Evolutionary conservation across 2,113 vertebrate species (phyloP).

Genomic region (Bucco capensis): DNA sequence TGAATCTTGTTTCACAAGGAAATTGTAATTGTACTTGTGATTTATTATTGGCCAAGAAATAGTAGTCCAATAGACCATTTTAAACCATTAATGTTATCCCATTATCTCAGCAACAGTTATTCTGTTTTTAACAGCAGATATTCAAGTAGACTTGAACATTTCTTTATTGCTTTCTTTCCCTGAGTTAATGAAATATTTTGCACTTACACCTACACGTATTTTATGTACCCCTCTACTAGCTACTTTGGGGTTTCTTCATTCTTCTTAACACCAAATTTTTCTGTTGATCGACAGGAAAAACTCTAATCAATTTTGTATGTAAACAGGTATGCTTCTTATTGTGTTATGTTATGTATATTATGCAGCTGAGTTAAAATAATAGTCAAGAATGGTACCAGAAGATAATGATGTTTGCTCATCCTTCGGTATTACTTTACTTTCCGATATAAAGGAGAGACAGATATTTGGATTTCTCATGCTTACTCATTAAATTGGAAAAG

Average conservation of each 20-base stretch:
- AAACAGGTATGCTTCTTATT: not conserved
- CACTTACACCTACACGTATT: not conserved
- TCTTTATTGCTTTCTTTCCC: not conserved
- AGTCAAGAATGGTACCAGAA: not conserved
- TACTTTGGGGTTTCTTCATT: not conserved
- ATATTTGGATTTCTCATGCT: not conserved
- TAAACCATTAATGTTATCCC: not conserved
- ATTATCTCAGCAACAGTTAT: not conserved
- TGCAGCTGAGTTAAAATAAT: not conserved
- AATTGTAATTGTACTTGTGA: not conserved
- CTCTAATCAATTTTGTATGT: not conserved
- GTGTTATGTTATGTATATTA: not conserved
- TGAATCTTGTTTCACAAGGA: not conserved
- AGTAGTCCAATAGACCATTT: fast-evolving
- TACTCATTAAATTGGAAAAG: not conserved
- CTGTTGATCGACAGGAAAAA: not conserved
- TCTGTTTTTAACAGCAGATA: not conserved
- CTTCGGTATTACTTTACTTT: not conserved
- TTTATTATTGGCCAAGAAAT: not conserved
- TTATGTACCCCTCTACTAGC: not conserved
- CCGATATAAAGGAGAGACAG: not conserved
- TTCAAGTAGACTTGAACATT: not conserved
- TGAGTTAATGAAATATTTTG: not conserved
- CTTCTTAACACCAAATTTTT: not conserved
- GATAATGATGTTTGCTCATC: not conserved